Percentiles rank a stretch among this genome's conserved stretches.
Evolutionary conservation across 2,888 invertebrate species (phyloP).

Genomic region (Synergus gifuensis): DNA sequence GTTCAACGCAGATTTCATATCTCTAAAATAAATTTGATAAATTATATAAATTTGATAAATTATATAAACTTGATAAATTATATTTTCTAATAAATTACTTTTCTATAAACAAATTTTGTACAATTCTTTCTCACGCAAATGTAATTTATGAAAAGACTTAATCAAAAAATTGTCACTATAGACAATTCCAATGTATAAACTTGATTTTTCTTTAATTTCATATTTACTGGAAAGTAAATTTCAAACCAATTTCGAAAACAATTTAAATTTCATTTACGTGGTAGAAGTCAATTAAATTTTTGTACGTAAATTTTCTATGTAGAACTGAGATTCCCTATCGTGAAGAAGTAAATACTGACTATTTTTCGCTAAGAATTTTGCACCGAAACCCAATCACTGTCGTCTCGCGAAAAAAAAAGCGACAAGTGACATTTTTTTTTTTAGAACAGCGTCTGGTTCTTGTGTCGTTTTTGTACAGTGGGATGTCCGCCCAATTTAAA

Average conservation of each 20-base stretch:
- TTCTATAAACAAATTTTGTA: background rate
- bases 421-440: conserved; percentile 8
- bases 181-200: background rate
- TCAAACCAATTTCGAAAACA: background rate
- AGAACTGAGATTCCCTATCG: conserved; percentile 43
- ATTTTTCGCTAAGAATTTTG: conserved; percentile 27
- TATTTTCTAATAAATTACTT: background rate
- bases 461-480: conserved; percentile 60
- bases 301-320: conserved; percentile 40
- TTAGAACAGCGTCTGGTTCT: conserved; percentile 25
- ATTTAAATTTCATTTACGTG: background rate
- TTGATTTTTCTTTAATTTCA: background rate
- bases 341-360: conserved; percentile 30
- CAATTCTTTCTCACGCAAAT: background rate
- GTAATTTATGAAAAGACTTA: background rate
- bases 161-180: background rate
- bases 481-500: conserved; percentile 63
- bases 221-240: background rate
- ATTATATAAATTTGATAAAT: conserved; percentile 28
- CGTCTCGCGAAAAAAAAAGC: conserved; percentile 2
- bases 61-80: conserved; percentile 12
- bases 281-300: conserved; percentile 26
- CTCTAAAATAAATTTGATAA: conserved; percentile 11
- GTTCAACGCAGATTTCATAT: conserved; percentile 1
- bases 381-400: conserved; percentile 18